Conservation (phyloP, 2,797 vertebrate species). For the Chaunax sp. region DNA sequence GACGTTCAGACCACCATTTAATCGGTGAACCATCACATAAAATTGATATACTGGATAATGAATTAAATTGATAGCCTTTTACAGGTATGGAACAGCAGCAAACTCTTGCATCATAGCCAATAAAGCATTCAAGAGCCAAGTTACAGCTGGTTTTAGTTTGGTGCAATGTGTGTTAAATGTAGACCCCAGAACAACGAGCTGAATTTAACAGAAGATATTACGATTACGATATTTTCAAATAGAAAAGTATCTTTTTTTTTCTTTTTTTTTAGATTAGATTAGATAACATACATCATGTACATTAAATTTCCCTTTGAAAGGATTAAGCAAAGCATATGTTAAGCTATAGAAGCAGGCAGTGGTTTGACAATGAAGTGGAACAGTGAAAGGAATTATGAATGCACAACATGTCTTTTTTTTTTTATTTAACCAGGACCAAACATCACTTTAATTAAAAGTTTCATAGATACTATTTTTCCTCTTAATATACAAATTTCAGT, state of each 20-base stretch:
- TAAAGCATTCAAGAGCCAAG: conserved; percentile 50
- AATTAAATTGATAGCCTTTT: conserved; percentile 48
- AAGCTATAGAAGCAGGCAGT: background rate
- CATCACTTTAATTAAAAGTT: background rate
- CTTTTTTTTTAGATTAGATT: too few species aligned
- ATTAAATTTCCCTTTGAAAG: background rate
- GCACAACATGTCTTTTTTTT: background rate
- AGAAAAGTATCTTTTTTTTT: background rate
- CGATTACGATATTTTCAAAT: conserved; percentile 6
- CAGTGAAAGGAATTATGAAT: background rate
- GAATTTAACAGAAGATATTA: conserved; percentile 1
- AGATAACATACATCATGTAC: background rate
- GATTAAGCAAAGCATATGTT: conserved; percentile 1
- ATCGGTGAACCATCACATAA: conserved; percentile 46
- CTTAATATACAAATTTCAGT: background rate
- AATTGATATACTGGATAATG: conserved; percentile 45
- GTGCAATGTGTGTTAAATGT: conserved; percentile 19
- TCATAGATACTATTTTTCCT: too few species aligned
- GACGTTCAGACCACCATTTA: conserved; percentile 58
- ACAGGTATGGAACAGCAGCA: conserved; percentile 29
- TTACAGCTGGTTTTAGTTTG: conserved; percentile 19
- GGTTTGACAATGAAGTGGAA: conserved; percentile 10
- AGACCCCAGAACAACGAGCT: conserved; percentile 12
- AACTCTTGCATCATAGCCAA: conserved; percentile 38
- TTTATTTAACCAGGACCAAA: conserved; percentile 2